Evolutionary conservation across 2,888 invertebrate genomes (phyloP), one percentile per base, ranked within the genome.

Genomic region (Cerastis leucographa): DNA sequence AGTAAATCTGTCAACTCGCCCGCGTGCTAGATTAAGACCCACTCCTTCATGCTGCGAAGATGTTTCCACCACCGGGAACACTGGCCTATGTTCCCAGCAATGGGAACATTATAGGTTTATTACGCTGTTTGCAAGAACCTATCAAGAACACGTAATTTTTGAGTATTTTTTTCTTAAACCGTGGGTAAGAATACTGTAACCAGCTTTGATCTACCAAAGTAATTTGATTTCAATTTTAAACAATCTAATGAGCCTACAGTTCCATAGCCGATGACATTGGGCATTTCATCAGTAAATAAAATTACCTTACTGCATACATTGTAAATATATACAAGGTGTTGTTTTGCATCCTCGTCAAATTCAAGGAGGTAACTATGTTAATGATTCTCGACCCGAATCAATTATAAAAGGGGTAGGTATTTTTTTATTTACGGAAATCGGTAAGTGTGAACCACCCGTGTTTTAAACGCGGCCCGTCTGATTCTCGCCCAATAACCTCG

Each of bases 181-280:
- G 35, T 35, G 35, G 29, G 19, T 19, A 61, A 35, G 19, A 19
- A 61, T 59, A 59, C 19, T 29, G 29, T 25, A 56, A 56, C 25
- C 25, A 56, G 25, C 14, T 17, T 17, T 7, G 56, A 56, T 56
- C 17, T 40, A 40, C 0, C 19, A 29, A 17, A 59, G 17, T 25
- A 9, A 44, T 67, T 40, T 68, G n/a, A 51, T 29, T 44, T n/a
- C 54, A 65, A 64, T 54, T 62, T 29, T 22, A 46, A 59, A 68
- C 14, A 6, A 17, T 68, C 14, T 49, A 49, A 42, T 22, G n/a
- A 35, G 42, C 14, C 56, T 25, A 56, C 8, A 11, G 25, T 8
- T 25, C 25, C 9, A 29, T 29, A 17, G 29, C 4, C 9, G 59
- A 19, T 9, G 8, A 17, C 29, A 14, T 17, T 19, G 9, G 9